Base-by-base conservation (phyloP, 1,140 invertebrate genomes). In the Hyposmocoma kahamanoa region DNA sequence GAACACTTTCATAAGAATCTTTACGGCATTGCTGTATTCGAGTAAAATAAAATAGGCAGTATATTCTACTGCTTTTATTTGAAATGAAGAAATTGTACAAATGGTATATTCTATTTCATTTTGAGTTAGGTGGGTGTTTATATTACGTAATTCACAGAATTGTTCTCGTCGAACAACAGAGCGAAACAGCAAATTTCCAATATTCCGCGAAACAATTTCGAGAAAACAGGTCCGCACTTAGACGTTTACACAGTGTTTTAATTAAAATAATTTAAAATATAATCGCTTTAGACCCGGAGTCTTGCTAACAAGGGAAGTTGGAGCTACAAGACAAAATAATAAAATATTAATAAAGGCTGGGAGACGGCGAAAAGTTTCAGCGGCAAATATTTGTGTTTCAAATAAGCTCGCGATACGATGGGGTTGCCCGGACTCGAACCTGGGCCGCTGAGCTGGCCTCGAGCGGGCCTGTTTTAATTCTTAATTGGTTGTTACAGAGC, bases 241-340 rank as follows among this genome's bases (percentile, higher is more conserved):
- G 59, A 57, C 61, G 77, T 83, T 84, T 84, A 58, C 67, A 74
- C 76, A 81, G 72, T 70, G 71, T 83, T 84, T 84, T 84, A 84
- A 84, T 83, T 84, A 84, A 84, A 84, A 82, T 79, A 71, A 84
- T 84, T 82, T 84, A 74, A 83, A 84, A 84, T 80, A 84, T 84
- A 84, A 84, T 84, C 81, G 81, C 79, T 83, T 82, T 81, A 83
- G 66, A 77, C 63, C 64, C 47, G 59, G 57, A 17, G 70, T 74
- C 66, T 78, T 68, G 53, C 64, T 78, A 83, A 78, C 74, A 75
- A 79, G 81, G 75, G 76, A 81, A 83, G 81, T 84, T 66, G 49
- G 63, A 81, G 62, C 65, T 72, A 78, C 73, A 80, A 84, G 77
- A 84, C 81, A 84, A 81, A 84, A 84, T 84, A 84, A 84, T 84